Base-by-base conservation (phyloP, 1,140 invertebrate genomes). In the Listronotus bonariensis region DNA sequence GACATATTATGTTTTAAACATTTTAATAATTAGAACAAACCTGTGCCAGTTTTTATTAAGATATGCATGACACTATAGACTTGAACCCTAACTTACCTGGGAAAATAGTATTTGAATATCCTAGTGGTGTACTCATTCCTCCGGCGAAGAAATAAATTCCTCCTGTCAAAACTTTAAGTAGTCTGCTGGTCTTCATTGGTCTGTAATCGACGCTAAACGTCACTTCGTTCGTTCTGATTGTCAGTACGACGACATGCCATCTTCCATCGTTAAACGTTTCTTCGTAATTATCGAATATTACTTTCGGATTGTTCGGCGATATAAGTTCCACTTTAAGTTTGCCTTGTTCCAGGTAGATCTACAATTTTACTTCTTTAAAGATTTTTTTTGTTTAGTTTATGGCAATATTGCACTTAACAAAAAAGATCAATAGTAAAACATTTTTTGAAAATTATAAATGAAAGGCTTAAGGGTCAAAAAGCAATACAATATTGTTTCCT, bases 201-300 rank as follows among this genome's bases (percentile, higher is more conserved):
- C 89, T 80, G 34, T 88, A 87, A 80, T 96, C 91, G 0, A 96
- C 85, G 38, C 86, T 87, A 4, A 95, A 76, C 6, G 89, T 80
- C 0, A 95, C 79, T 3, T 78, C 84, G 75, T 96, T 91, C 12
- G 83, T 85, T 0, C 82, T 78, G 42, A 95, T 85, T 0, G 90
- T 89, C 14, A 96, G 79, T 43, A 91, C 82, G 10, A 92, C 84
- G 3, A 85, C 82, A 79, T 96, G 95, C 94, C 94, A 97, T 68
- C 88, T 86, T 0, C 94, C 95, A 79, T 97, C 93, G 75, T 96
- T 95, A 71, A 93, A 92, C 43, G 78, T 83, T 31, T 91, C 89
- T 15, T 91, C 86, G 73, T 92, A 96, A 73, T 95, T 95, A 73
- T 96, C 92, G 45, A 96, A 80, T 46, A 86, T 81, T 1, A 88